Conservation (phyloP, 1,140 invertebrate species). For the Melipona quadrifasciata region DNA sequence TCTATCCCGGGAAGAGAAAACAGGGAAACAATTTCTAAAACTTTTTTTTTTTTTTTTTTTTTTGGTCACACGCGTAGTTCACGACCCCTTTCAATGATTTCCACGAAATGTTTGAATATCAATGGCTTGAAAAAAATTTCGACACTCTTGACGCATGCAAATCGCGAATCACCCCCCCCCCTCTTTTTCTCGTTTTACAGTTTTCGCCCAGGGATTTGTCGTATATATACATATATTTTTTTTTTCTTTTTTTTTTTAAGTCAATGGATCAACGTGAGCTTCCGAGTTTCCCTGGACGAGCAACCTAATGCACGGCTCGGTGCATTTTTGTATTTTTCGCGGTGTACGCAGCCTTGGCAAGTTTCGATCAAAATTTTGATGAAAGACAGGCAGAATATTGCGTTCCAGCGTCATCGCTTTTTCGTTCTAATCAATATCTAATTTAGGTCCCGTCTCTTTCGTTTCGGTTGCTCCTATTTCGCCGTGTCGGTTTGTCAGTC, state of each 20-base stretch:
- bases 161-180: background rate
- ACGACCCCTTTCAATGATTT: conserved; percentile 2
- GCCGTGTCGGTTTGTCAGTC: background rate
- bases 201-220: background rate
- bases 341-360: background rate
- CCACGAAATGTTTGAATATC: conserved; percentile 14
- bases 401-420: background rate
- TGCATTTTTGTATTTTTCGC: background rate
- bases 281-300: background rate
- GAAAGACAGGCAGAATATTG: background rate
- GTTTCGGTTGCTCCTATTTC: background rate
- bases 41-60: too few relatives aligned
- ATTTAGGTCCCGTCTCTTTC: background rate
- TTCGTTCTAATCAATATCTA: background rate
- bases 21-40: background rate
- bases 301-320: background rate
- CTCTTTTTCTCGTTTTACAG: background rate
- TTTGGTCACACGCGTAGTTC: background rate
- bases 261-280: background rate
- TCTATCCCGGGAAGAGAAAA: background rate
- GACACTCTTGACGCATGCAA: background rate
- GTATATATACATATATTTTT: too few relatives aligned
- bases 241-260: too few relatives aligned
- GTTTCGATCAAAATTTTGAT: background rate
- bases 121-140: conserved; percentile 3